Base-by-base conservation (phyloP, 2,888 invertebrate genomes). In the Troides helena region DNA sequence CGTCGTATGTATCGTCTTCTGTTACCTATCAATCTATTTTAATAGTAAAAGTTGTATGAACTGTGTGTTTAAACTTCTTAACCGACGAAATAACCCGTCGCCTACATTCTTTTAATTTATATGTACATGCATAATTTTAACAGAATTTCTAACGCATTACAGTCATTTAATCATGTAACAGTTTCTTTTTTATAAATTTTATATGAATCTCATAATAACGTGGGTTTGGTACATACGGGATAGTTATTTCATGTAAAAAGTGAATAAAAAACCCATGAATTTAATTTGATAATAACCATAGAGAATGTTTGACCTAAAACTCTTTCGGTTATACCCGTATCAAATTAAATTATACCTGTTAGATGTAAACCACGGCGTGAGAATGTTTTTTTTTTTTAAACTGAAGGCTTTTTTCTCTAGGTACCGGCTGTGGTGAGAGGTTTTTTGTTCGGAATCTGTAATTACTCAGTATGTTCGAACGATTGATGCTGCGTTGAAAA, bases 291-390 rank as follows among this genome's bases (percentile, higher is more conserved):
- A 70, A 74, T 73, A 73, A 75, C 73, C 75, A 56, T 67, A 73
- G 76, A 80, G 80, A 80, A 82, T 81, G 77, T 78, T 72, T 73
- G 73, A 73, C 80, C 74, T 77, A 75, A 73, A 80, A 83, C 84
- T 81, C 81, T 82, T 76, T 80, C 69, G 69, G 81, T 82, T 85
- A 80, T 74, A 78, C 78, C 86, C 84, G 82, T 78, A 80, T 84
- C 88, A 83, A 85, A 87, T 85, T 83, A 87, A 86, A 87, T 89
- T 84, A 85, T 79, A 86, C 81, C 81, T 85, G 82, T 81, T 79
- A 80, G 75, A 80, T 85, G 82, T 77, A 81, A 86, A 87, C 85
- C 83, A 82, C 79, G 81, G 83, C 86, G 87, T 89, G 88, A 81
- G 89, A 89, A 85, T 75, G 69, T 50, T 36, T 72, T 77, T 82